Conservation (phyloP, 2,113 vertebrate species). For the Gobio gobio region DNA sequence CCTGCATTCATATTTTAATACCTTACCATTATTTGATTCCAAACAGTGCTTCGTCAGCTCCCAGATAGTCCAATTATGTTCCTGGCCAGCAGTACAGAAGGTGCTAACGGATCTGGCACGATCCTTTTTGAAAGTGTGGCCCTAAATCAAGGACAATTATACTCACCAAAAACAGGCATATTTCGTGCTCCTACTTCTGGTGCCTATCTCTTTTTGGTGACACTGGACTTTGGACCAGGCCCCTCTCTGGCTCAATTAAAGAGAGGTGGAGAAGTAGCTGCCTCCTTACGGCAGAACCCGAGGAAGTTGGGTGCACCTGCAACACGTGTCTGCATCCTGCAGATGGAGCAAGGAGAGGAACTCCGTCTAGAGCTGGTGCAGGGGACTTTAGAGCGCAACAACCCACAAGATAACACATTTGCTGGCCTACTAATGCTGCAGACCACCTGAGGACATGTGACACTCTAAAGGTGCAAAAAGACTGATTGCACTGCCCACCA, state of each 20-base stretch:
- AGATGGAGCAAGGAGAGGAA: constrained; percentile 80
- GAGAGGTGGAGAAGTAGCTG: constrained; percentile 58
- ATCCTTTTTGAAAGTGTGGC: constrained; percentile 69
- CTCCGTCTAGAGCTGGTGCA: constrained; percentile 80
- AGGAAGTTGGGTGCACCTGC: constrained; percentile 59
- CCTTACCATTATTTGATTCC: constrained; percentile 2
- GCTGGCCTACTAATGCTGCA: constrained; percentile 79
- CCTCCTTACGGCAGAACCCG: constrained; percentile 65
- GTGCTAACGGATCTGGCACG: constrained; percentile 43
- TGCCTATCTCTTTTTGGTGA: constrained; percentile 83
- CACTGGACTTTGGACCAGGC: constrained; percentile 80
- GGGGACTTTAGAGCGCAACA: constrained; percentile 70
- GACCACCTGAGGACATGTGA: constrained; percentile 66
- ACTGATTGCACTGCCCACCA: not conserved
- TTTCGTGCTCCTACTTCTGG: constrained; percentile 81
- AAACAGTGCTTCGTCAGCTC: not conserved
- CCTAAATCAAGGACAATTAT: constrained; percentile 74
- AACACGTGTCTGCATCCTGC: constrained; percentile 72
- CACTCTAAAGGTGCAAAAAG: not conserved
- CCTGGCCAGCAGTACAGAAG: constrained; percentile 67
- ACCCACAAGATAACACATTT: constrained; percentile 76
- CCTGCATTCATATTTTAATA: not conserved
- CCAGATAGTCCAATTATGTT: constrained; percentile 72
- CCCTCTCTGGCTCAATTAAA: constrained; percentile 75
- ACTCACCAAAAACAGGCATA: constrained; percentile 73